Evolutionary conservation across 2,888 invertebrate genomes (phyloP), one percentile per base, ranked within the genome.

Genomic region (Ceratothoa steindachneri): DNA sequence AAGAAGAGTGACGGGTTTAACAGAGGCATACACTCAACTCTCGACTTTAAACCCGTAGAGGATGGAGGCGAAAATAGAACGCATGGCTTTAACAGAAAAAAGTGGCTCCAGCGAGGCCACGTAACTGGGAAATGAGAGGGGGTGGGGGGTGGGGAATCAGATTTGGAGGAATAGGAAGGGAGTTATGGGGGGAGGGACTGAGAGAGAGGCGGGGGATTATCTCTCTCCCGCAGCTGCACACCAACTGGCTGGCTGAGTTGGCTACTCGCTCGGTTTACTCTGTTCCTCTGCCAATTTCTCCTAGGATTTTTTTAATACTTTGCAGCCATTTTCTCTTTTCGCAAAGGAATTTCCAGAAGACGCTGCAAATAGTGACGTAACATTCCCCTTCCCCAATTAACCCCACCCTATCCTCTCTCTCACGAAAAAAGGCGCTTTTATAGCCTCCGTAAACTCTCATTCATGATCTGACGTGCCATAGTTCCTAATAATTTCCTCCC

Each of bases 21-120:
- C 5, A 41, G 5, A 41, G 41, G 41, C 41, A 15, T 15, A 24
- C 60, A 60, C 24, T 24, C 60, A n/a, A 24, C 24, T 60, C 60
- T 60, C 60, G 24, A 60, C 60, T 24, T 60, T 22, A 60, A 60
- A 60, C 24, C 24, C 1, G 22, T n/a, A 22, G n/a, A 24, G 24
- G n/a, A 60, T 60, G 24, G 27, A 12, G 60, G 24, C 60, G 60
- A 60, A 60, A 60, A 60, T 60, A 60, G 60, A 22, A 22, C 24
- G 12, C 27, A 60, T 24, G 12, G 27, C 27, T 12, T 60, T 12
- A 60, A 60, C 12, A 60, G 24, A 60, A 60, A 60, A 60, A 24
- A 60, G 60, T 24, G 60, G 60, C 60, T 60, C 60, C 60, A 60
- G 60, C 60, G 60, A 60, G 60, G 60, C 60, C 60, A 60, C 60